These are phyloP conservation scores for Diarsia brunnea DNA, from an alignment of 2,888 invertebrate species.

Conservation along the genomic window DNA sequence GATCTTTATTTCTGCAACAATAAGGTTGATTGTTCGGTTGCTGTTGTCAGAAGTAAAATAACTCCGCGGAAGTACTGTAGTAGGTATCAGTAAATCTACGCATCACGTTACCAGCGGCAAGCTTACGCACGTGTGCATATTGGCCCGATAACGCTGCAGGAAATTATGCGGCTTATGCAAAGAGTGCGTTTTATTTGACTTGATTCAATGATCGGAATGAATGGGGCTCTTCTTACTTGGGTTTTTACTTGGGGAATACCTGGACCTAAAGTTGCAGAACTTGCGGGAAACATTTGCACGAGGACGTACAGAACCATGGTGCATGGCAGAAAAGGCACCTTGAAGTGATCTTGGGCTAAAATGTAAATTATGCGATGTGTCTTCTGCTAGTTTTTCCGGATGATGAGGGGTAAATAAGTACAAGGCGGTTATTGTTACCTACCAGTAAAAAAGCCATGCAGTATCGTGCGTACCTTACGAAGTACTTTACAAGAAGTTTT, in stretches of 20 bases:
- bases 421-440: no score
- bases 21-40: not conserved
- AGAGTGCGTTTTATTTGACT: conserved; percentile 29
- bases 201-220: not conserved
- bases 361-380: not conserved
- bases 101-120: not conserved
- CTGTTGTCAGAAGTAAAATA: not conserved
- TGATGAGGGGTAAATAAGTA: not conserved
- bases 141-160: conserved; percentile 21
- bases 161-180: conserved; percentile 3
- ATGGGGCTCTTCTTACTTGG: not conserved
- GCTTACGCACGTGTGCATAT: conserved; percentile 31
- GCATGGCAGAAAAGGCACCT: not conserved
- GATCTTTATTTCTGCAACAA: not conserved
- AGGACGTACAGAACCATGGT: not conserved
- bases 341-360: not conserved
- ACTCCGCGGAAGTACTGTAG: not conserved
- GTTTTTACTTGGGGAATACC: not conserved
- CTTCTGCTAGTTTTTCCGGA: not conserved
- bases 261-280: not conserved
- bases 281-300: not conserved
- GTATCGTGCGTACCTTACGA: no score
- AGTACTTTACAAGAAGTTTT: not conserved
- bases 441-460: no score
- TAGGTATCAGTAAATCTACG: not conserved